phyloP scores from a whole-genome alignment of 2,113 vertebrate genomes.

The Spilogale gracilis region DNA sequence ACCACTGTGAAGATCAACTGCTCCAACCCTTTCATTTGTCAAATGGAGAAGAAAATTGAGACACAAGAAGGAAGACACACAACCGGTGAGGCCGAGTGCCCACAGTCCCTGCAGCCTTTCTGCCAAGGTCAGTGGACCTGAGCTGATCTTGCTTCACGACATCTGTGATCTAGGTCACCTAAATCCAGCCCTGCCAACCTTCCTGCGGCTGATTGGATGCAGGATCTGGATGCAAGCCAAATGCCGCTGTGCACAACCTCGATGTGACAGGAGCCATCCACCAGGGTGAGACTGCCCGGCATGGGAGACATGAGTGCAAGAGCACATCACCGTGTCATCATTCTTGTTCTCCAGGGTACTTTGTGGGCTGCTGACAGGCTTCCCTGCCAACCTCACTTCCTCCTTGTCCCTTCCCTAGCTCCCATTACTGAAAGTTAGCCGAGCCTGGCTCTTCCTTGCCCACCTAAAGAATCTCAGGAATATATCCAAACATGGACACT shows the following conservation, averaged over 20 bases:
- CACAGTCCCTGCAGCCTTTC: background rate
- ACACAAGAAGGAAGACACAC: background rate
- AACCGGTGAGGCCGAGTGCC: background rate
- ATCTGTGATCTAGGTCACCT: slow-evolving; percentile 38
- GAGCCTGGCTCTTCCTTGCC: background rate
- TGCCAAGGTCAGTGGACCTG: background rate
- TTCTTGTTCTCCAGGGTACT: background rate
- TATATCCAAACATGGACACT: too few species aligned
- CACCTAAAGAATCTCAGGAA: background rate
- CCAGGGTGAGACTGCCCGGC: background rate
- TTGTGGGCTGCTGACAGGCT: background rate
- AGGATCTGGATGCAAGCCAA: background rate
- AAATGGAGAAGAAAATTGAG: slow-evolving; percentile 26
- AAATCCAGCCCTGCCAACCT: background rate
- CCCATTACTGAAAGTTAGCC: background rate
- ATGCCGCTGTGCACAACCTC: background rate
- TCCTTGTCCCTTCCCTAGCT: background rate
- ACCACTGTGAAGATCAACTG: background rate
- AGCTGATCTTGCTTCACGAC: background rate
- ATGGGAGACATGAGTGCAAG: background rate
- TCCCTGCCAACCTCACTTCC: background rate
- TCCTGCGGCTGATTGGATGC: background rate
- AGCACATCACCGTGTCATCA: background rate
- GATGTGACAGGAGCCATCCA: background rate
- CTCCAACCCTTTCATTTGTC: background rate